phyloP scores from a whole-genome alignment of 1,140 invertebrate species.

The Colletes latitarsis region DNA sequence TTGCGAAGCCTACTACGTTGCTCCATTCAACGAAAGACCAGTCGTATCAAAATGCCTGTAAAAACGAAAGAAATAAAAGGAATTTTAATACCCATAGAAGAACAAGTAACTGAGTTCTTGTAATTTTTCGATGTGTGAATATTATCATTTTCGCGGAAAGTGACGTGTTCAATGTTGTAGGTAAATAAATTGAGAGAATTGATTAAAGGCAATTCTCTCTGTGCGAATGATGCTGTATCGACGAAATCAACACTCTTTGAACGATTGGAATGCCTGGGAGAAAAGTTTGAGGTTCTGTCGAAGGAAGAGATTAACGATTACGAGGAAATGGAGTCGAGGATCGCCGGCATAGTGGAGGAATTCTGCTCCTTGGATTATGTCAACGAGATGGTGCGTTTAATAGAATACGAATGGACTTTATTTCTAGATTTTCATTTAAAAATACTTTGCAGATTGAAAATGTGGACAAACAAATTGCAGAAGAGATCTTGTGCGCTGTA shows the following conservation, averaged over 20 bases:
- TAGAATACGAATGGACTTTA: not conserved
- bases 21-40: not conserved
- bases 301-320: constrained; percentile 63
- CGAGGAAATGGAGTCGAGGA: constrained; percentile 66
- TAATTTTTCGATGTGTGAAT: not conserved
- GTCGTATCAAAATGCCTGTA: constrained; percentile 62
- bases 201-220: constrained; percentile 21
- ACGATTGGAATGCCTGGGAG: constrained; percentile 56
- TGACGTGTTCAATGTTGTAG: constrained; percentile 50
- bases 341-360: constrained; percentile 59
- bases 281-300: constrained; percentile 65
- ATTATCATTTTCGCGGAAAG: not conserved
- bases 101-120: constrained; percentile 61
- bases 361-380: constrained; percentile 60
- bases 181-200: constrained; percentile 62
- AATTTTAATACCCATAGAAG: constrained; percentile 64
- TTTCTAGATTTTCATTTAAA: not conserved
- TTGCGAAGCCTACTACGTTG: constrained; percentile 7
- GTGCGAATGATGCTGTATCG: constrained; percentile 28
- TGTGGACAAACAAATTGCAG: constrained; percentile 25
- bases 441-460: constrained; percentile 41
- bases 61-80: constrained; percentile 70
- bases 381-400: constrained; percentile 53
- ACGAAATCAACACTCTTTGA: constrained; percentile 60
- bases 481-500: constrained; percentile 56